These are phyloP conservation scores for Cossypha heuglini DNA, from an alignment of 2,797 vertebrate genomes.

Conservation along the genomic window DNA sequence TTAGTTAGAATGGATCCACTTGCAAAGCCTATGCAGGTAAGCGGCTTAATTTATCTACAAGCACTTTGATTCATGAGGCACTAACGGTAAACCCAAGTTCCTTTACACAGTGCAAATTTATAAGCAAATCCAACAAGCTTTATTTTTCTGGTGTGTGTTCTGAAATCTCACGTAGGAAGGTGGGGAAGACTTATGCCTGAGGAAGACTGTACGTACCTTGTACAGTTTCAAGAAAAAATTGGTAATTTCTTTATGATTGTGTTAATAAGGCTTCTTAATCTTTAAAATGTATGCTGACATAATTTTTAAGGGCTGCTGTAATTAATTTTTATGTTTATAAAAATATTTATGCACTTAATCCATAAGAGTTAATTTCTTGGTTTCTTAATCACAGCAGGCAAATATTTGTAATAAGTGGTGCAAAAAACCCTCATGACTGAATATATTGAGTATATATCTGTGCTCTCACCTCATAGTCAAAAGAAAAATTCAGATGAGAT, in stretches of 20 bases:
- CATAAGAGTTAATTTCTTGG: not conserved
- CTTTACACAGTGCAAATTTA: not conserved
- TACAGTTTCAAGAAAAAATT: not conserved
- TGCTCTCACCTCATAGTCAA: not conserved
- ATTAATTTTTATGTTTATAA: not conserved
- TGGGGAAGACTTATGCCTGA: not conserved
- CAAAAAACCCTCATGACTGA: not conserved
- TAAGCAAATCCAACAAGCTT: not conserved
- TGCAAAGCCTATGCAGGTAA: slow-evolving; percentile 93
- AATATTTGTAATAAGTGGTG: not conserved
- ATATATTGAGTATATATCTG: not conserved
- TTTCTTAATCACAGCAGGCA: not conserved
- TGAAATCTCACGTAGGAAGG: not conserved
- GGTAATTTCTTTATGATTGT: not conserved
- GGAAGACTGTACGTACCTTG: not conserved
- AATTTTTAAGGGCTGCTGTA: not conserved
- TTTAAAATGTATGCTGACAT: not conserved
- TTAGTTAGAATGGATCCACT: slow-evolving; percentile 92
- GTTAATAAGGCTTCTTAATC: not conserved
- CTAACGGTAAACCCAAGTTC: not conserved
- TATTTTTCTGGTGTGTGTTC: not conserved
- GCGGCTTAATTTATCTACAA: not conserved
- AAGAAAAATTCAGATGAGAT: not conserved
- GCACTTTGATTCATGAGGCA: not conserved
- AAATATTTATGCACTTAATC: not conserved